Conservation (phyloP, 2,797 vertebrate species). For the Falco peregrinus region DNA sequence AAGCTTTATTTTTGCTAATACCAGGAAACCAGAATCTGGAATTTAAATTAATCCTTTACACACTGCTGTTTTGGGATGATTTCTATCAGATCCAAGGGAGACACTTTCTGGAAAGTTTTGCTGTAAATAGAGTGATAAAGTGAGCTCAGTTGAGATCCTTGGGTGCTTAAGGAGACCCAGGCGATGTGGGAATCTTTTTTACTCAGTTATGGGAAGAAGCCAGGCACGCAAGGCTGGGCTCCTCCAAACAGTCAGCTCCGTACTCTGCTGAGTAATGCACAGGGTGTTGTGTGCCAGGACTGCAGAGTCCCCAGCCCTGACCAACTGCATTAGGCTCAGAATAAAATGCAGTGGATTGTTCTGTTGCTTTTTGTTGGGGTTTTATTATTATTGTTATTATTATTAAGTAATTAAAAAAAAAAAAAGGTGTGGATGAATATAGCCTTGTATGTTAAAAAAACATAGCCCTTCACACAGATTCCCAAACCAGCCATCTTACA, state of each 20-base stretch:
- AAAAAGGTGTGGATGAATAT: not conserved
- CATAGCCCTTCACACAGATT: not conserved
- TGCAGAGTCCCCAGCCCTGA: not conserved
- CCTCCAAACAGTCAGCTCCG: not conserved
- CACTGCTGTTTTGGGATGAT: not conserved
- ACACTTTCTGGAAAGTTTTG: not conserved
- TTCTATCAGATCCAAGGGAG: not conserved
- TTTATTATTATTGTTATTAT: not conserved
- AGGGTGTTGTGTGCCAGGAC: conserved; percentile 22
- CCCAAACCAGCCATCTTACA: not conserved
- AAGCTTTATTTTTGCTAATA: not conserved
- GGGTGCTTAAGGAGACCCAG: not conserved
- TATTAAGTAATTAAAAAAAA: not conserved
- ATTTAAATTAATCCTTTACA: not conserved
- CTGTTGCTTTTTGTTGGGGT: too few relatives aligned
- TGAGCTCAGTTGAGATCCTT: not conserved
- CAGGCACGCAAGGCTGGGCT: not conserved
- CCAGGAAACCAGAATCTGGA: not conserved
- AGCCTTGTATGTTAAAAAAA: not conserved
- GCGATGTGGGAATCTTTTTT: not conserved
- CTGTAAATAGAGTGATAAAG: not conserved
- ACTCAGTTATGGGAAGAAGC: not conserved
- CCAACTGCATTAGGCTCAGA: not conserved
- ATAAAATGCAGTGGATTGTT: not conserved
- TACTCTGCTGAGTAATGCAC: conserved; percentile 36